Evolutionary conservation across 2,113 vertebrate genomes (phyloP).

Genomic region (Paramormyrops kingsleyae): DNA sequence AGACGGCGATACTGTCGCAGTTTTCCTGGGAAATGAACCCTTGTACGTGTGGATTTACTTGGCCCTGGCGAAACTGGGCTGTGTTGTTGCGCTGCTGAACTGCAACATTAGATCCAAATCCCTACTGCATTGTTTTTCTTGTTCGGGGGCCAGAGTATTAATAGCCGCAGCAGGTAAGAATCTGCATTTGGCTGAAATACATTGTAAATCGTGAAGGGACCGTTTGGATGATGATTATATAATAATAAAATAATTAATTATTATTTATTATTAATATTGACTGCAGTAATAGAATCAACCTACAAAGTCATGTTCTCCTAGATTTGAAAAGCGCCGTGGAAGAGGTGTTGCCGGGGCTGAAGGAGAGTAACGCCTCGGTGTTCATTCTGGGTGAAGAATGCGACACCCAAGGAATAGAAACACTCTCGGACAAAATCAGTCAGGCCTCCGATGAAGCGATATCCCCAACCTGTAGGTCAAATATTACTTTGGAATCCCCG

Average conservation of each 20-base stretch:
- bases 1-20: constrained; percentile 50
- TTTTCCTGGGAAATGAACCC: constrained; percentile 54
- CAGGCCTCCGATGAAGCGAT: constrained; percentile 55
- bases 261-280: constrained; percentile 25
- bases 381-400: constrained; percentile 59
- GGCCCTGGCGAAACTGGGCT: constrained; percentile 54
- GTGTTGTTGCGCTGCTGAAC: constrained; percentile 56
- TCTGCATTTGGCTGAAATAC: neutral
- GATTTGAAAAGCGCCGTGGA: constrained; percentile 63
- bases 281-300: neutral
- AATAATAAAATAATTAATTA: neutral
- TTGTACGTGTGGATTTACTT: constrained; percentile 58
- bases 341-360: constrained; percentile 65
- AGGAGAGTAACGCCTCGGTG: constrained; percentile 55
- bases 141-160: constrained; percentile 49
- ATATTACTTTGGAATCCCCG: constrained; percentile 49
- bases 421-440: constrained; percentile 32
- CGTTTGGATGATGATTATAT: too few relatives aligned
- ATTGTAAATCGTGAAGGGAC: neutral
- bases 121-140: constrained; percentile 52
- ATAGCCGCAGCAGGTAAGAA: constrained; percentile 52
- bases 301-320: constrained; percentile 31
- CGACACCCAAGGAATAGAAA: constrained; percentile 42
- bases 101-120: constrained; percentile 44
- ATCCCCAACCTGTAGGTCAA: constrained; percentile 56